Evolutionary conservation across 2,113 vertebrate species (phyloP).

Genomic region (Vombatus ursinus): DNA sequence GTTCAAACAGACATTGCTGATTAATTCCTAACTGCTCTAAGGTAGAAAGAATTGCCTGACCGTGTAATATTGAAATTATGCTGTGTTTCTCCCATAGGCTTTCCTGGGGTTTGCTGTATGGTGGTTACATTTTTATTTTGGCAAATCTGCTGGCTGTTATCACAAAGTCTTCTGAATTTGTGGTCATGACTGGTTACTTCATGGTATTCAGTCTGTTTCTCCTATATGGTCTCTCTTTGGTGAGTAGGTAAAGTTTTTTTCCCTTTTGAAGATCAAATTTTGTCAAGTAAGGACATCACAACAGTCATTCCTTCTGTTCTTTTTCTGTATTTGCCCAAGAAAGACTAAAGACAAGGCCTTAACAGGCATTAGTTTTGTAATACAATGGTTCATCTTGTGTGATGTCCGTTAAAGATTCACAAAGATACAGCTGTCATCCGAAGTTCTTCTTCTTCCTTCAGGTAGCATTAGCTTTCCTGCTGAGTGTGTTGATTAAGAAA

Average conservation of each 20-base stretch:
- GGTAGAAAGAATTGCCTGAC: not conserved
- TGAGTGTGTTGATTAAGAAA: slow-evolving; percentile 89
- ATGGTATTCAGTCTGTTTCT: slow-evolving; percentile 62
- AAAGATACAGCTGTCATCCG: not conserved
- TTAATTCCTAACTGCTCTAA: not conserved
- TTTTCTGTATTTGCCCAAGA: not conserved
- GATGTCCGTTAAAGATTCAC: not conserved
- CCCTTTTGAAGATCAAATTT: not conserved
- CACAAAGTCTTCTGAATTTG: accelerated
- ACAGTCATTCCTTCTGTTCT: not conserved
- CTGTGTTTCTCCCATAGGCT: slow-evolving; percentile 70
- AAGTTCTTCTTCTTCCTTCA: slow-evolving; percentile 65
- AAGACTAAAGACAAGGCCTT: not conserved
- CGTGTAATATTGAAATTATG: not conserved
- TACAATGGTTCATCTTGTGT: not conserved
- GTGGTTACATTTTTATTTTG: slow-evolving; percentile 59
- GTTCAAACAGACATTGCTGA: not conserved
- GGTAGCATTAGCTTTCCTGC: slow-evolving; percentile 91
- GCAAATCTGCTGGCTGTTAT: slow-evolving; percentile 65
- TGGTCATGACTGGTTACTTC: slow-evolving; percentile 71
- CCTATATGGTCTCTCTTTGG: slow-evolving; percentile 79
- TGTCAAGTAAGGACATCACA: no score
- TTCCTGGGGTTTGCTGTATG: slow-evolving; percentile 82
- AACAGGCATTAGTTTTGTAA: not conserved
- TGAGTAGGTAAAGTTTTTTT: slow-evolving; percentile 67